A percentile compares a stretch with the other conserved stretches of the same genome.
phyloP scores from a whole-genome alignment of 2,113 vertebrate species.

The Tyrannus savana region DNA sequence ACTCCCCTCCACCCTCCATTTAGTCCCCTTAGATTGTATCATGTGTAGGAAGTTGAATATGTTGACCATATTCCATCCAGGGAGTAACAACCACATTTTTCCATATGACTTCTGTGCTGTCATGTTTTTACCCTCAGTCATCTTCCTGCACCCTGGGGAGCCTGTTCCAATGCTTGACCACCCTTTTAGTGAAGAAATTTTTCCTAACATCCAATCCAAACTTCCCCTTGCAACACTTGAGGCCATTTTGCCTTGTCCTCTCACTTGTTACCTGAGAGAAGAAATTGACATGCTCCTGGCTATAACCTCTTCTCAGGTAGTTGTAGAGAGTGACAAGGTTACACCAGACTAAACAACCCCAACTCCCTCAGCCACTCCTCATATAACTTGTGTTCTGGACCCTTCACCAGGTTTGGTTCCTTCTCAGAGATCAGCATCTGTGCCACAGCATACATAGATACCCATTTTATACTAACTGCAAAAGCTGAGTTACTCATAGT shows the following conservation, averaged over 20 bases:
- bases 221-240: neutral
- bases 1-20: neutral
- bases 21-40: neutral
- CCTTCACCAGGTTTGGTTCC: neutral
- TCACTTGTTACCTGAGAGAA: neutral
- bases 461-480: neutral
- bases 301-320: rapidly evolving
- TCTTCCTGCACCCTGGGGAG: neutral
- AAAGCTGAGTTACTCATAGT: neutral
- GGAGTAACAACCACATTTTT: neutral
- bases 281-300: no score
- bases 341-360: neutral
- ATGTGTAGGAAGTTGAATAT: neutral
- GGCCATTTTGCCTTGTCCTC: neutral
- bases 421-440: neutral
- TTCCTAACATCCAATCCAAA: neutral
- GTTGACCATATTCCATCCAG: neutral
- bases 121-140: neutral
- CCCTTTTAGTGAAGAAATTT: neutral
- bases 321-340: neutral
- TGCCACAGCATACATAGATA: neutral
- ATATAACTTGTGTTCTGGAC: neutral
- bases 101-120: neutral
- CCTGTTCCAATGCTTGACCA: neutral
- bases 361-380: neutral